Evolutionary conservation across 2,888 invertebrate species (phyloP), one percentile per base, ranked within the genome.

Genomic region (Rhodophaea formosa): DNA sequence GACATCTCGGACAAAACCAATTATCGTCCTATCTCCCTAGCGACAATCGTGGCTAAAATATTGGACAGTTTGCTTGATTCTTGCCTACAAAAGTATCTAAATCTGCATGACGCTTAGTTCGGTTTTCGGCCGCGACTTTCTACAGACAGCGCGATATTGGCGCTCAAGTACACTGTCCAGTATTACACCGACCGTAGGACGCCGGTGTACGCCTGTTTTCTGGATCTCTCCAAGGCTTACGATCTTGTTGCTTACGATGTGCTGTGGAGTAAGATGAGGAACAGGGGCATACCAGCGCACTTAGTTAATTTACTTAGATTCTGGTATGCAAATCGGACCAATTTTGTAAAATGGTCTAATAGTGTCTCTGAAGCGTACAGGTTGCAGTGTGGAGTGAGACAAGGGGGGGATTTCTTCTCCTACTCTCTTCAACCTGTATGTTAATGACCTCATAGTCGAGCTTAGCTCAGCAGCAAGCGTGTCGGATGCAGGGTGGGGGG

Each of bases 41-140:
- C 66, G 29, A 64, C 63, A 12, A 53, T 60, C 8, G 46, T 63
- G 10, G 64, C 66, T 6, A 66, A 66, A 53, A 61, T 64, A 32
- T 30, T 66, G 23, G 64, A 66, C 46, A 45, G 63, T 53, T 12
- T 65, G 59, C 61, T 63, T 56, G 55, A 60, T 16, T 32, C 46
- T 15, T 55, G 45, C 8, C 45, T 65, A 29, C 44, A 58, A 7
- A 29, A 56, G 17, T 49, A 58, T 51, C 8, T 62, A 8, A 23
- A 45, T 7, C 7, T 58, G 7, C 52, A 59, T 55, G 60, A 62
- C 43, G 60, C 59, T 8, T 60, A 62, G 57, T 62, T 62, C 35
- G 62, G 61, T 8, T 59, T 59, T 46, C 35, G 56, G 35, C 17
- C 56, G 8, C 53, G 54, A 56, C 23, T 62, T 15, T 65, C 65